Evolutionary conservation across 2,888 invertebrate species (phyloP).

Genomic region (Ligdia adustata): DNA sequence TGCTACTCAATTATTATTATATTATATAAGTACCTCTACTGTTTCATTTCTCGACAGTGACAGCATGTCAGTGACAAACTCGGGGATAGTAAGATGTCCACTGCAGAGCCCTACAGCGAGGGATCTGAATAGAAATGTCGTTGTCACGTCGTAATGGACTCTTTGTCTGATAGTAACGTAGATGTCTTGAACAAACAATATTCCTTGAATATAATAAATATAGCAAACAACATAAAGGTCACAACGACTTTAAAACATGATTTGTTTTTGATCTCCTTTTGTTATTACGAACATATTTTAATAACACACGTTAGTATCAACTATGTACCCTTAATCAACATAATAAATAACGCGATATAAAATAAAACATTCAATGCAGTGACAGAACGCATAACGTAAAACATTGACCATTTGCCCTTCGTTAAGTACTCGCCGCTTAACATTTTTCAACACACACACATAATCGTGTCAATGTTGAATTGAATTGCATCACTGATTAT

Average conservation of each 20-base stretch:
- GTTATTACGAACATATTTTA: conserved; percentile 15
- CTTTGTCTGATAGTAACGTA: conserved; percentile 20
- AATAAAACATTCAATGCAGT: conserved; percentile 6
- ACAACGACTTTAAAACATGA: conserved; percentile 21
- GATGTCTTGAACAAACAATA: conserved; percentile 12
- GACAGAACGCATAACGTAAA: conserved; percentile 2
- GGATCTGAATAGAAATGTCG: conserved; percentile 27
- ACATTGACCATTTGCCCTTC: conserved; percentile 13
- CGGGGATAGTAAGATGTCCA: conserved; percentile 28
- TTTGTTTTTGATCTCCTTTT: conserved; percentile 18
- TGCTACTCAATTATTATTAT: conserved; percentile 13
- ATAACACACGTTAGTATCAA: conserved; percentile 5
- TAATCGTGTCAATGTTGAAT: conserved; percentile 33
- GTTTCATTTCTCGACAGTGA: conserved; percentile 16
- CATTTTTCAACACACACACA: conserved; percentile 15
- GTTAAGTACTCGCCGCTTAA: conserved; percentile 8
- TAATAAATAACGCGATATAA: conserved; percentile 4
- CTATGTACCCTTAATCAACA: not conserved
- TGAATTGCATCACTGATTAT: conserved; percentile 32
- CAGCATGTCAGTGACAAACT: conserved; percentile 30
- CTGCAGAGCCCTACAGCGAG: conserved; percentile 15
- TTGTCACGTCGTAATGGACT: conserved; percentile 7
- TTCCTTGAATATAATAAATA: conserved; percentile 15
- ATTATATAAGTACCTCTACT: too few relatives aligned
- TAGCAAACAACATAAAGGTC: conserved; percentile 20